phyloP scores from a whole-genome alignment of 1,140 invertebrate genomes.

The Watersipora subatra region DNA sequence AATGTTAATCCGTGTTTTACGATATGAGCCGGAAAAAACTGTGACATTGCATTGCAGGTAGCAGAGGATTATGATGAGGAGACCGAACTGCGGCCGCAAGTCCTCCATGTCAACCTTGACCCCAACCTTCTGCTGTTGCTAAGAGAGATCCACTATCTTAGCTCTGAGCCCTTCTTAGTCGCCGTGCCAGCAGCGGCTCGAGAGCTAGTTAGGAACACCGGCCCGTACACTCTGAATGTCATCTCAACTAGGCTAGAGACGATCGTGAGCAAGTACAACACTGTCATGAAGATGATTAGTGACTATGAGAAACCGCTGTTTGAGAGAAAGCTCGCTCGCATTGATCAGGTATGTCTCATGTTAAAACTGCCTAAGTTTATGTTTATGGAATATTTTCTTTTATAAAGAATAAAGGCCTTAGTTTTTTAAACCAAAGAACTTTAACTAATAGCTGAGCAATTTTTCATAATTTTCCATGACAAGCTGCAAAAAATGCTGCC shows the following conservation, averaged over 20 bases:
- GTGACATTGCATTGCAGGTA: too few species aligned
- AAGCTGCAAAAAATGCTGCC: too few species aligned
- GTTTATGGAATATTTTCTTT: too few species aligned
- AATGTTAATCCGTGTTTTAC: too few species aligned
- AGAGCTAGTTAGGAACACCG: conserved; percentile 28
- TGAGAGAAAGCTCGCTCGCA: conserved; percentile 32
- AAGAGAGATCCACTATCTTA: conserved; percentile 33
- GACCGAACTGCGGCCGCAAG: conserved; percentile 25
- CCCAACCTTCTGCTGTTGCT: conserved; percentile 29
- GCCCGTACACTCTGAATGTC: conserved; percentile 26
- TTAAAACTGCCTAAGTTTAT: too few species aligned
- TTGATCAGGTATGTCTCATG: conserved; percentile 27
- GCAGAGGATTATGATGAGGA: conserved; percentile 35
- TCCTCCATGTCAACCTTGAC: conserved; percentile 36
- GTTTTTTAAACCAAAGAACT: not conserved
- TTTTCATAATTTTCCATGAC: too few species aligned
- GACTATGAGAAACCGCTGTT: conserved; percentile 35
- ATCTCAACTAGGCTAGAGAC: conserved; percentile 32
- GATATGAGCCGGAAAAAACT: too few species aligned
- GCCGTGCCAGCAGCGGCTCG: conserved; percentile 24
- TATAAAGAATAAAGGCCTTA: too few species aligned
- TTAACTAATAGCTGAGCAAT: not conserved
- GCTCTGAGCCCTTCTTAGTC: conserved; percentile 29
- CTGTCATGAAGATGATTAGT: conserved; percentile 35
- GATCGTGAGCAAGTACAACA: conserved; percentile 38